Evolutionary conservation across 2,888 invertebrate genomes (phyloP), one percentile per base, ranked within the genome.

Genomic region (Trileptium ribeirensis): DNA sequence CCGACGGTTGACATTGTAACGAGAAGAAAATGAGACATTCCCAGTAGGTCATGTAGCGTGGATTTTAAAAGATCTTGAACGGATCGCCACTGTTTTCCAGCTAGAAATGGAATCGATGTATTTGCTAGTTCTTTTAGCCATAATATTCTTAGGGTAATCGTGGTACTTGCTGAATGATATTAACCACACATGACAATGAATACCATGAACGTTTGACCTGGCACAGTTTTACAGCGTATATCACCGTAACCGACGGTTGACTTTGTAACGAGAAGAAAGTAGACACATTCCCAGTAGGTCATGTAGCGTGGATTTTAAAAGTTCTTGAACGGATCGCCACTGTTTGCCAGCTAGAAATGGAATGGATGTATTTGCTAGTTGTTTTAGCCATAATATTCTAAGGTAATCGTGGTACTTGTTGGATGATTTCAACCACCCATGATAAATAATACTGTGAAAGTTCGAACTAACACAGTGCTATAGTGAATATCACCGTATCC

Each of bases 1-100:
- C 99, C 99, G 90, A 99, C 99, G 86, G 99, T 99, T 88, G 99
- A 99, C 98, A 99, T 99, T 89, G 99, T 99, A 89, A 99, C 99
- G 91, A 99, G 95, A 87, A 99, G 93, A 92, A 99, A 99, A 92
- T 99, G 99, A 99, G 96, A 79, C 98, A 98, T 88, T 98, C 97
- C 95, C 98, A 99, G 91, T 99, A 99, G 84, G 97, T 95, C 89
- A 99, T 92, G 89, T 93, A 93, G 90, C 97, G 95, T 84, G 95
- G 93, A 91, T 99, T 99, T 89, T 92, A 92, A 91, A 99, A 99
- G 88, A 97, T 94, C 91, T 95, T 92, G 86, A 90, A 91, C 87
- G 97, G 97, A 92, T 99, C 99, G 88, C 99, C 99, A 88, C 98
- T 98, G 92, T 99, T 99, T 92, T 99, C 99, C 92, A 99, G 93